Percentiles rank a stretch among this genome's conserved stretches.
Evolutionary conservation across 1,140 invertebrate genomes (phyloP).

Genomic region (Drosophila parabipectinata): DNA sequence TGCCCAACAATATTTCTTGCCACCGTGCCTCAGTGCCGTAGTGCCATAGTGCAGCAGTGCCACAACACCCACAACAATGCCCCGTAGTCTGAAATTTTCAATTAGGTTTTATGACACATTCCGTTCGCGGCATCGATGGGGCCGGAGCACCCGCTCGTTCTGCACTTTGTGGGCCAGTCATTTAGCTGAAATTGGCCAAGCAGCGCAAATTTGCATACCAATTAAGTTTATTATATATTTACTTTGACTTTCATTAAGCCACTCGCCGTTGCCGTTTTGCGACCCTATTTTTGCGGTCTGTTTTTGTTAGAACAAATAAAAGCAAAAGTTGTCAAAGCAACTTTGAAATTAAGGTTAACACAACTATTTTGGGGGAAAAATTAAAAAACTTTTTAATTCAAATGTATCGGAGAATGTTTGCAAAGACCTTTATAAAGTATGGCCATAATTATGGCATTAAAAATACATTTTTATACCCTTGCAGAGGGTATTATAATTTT

Average conservation of each 20-base stretch:
- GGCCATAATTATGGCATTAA: neutral
- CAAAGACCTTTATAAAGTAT: neutral
- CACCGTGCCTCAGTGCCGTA: neutral
- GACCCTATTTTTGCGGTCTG: slow-evolving; percentile 17
- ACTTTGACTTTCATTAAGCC: slow-evolving; percentile 41
- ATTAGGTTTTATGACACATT: slow-evolving; percentile 75
- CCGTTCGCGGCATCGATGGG: slow-evolving; percentile 35
- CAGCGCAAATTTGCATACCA: slow-evolving; percentile 67
- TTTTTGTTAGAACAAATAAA: slow-evolving; percentile 7
- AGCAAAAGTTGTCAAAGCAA: slow-evolving; percentile 16
- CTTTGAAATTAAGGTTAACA: neutral
- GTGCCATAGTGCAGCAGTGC: too few relatives aligned
- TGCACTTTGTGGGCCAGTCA: slow-evolving; percentile 11
- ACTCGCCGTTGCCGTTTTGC: neutral
- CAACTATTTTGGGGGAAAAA: neutral
- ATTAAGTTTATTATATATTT: slow-evolving; percentile 75
- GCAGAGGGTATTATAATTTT: too few relatives aligned
- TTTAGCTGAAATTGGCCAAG: slow-evolving; percentile 52
- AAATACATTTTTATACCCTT: slow-evolving; percentile 10
- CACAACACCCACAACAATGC: slow-evolving; percentile 7
- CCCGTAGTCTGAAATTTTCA: slow-evolving; percentile 58
- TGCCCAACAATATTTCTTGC: slow-evolving; percentile 30
- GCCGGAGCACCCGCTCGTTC: slow-evolving; percentile 2
- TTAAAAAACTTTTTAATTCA: neutral
- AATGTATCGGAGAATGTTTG: neutral